Evolutionary conservation across 2,888 invertebrate species (phyloP).

Genomic region (Frankliniella intonsa): DNA sequence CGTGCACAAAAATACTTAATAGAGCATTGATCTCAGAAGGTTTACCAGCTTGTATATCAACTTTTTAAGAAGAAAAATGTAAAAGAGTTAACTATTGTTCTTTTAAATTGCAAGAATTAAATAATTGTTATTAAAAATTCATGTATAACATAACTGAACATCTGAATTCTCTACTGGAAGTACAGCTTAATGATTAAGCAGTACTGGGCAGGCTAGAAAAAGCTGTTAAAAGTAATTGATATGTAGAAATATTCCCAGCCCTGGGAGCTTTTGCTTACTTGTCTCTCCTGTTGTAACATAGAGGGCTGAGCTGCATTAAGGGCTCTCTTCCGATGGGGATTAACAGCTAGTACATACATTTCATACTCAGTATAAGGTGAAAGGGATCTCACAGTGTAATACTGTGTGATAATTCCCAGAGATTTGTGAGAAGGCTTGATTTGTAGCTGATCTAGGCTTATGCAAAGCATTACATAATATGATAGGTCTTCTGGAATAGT

Average conservation of each 20-base stretch:
- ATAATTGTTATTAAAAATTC: conserved; percentile 31
- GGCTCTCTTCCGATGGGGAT: conserved; percentile 89
- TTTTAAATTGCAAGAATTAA: conserved; percentile 41
- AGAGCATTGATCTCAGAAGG: too few relatives aligned
- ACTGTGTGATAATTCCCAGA: conserved; percentile 89
- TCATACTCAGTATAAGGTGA: conserved; percentile 95
- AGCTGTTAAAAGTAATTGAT: conserved; percentile 36
- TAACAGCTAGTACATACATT: conserved; percentile 92
- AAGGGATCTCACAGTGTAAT: conserved; percentile 82
- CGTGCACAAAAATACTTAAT: too few relatives aligned
- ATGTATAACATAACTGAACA: conserved; percentile 29
- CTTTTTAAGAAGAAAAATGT: too few relatives aligned
- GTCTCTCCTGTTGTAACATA: conserved; percentile 95
- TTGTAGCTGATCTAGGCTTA: conserved; percentile 83
- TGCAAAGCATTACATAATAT: conserved; percentile 95
- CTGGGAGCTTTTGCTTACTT: conserved; percentile 61
- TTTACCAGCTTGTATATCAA: too few relatives aligned
- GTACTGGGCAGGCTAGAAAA: conserved; percentile 37
- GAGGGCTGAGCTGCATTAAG: conserved; percentile 79
- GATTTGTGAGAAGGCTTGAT: conserved; percentile 87
- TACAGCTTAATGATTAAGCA: conserved; percentile 34
- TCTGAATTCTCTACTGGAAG: conserved; percentile 15
- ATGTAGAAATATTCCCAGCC: conserved; percentile 24
- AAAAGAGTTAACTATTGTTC: conserved; percentile 47
- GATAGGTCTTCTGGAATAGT: conserved; percentile 84